Conservation (phyloP, 2,113 vertebrate genomes). For the Atherinomorus stipes region DNA sequence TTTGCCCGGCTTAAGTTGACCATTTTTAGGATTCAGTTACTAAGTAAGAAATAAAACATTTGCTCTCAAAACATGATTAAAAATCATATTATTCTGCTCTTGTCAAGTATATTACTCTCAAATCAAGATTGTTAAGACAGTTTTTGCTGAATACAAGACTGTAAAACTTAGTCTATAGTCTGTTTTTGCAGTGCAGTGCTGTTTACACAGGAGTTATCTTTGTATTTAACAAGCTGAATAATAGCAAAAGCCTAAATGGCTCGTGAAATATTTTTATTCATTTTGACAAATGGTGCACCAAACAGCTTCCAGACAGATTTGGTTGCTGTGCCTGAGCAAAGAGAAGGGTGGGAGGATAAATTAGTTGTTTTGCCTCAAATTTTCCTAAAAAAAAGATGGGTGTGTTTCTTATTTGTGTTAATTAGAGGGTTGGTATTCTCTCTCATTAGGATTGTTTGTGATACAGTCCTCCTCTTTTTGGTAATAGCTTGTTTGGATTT, state of each 20-base stretch:
- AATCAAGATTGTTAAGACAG: too few relatives aligned
- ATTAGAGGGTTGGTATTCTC: constrained; percentile 29
- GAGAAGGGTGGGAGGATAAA: constrained; percentile 27
- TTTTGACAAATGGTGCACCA: constrained; percentile 35
- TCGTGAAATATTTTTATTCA: not conserved
- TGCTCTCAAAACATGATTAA: too few relatives aligned
- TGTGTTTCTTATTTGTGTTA: constrained; percentile 36
- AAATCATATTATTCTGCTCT: too few relatives aligned
- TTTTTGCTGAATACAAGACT: too few relatives aligned
- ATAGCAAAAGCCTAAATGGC: not conserved
- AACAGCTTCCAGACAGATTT: constrained; percentile 8
- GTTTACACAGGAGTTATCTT: too few relatives aligned
- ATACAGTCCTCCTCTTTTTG: constrained; percentile 21
- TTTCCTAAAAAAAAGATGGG: constrained; percentile 36
- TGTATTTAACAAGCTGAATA: not conserved
- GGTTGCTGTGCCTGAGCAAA: constrained; percentile 32
- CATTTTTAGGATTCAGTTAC: too few relatives aligned
- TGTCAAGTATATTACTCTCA: too few relatives aligned
- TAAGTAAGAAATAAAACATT: too few relatives aligned
- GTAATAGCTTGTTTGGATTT: constrained; percentile 52
- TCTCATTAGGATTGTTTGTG: constrained; percentile 37
- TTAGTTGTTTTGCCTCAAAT: constrained; percentile 34
- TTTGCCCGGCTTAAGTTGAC: too few relatives aligned
- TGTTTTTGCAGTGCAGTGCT: too few relatives aligned
- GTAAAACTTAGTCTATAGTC: too few relatives aligned